Evolutionary conservation across 2,888 invertebrate species (phyloP), one percentile per base, ranked within the genome.

Genomic region (Lithophane ornitopus): DNA sequence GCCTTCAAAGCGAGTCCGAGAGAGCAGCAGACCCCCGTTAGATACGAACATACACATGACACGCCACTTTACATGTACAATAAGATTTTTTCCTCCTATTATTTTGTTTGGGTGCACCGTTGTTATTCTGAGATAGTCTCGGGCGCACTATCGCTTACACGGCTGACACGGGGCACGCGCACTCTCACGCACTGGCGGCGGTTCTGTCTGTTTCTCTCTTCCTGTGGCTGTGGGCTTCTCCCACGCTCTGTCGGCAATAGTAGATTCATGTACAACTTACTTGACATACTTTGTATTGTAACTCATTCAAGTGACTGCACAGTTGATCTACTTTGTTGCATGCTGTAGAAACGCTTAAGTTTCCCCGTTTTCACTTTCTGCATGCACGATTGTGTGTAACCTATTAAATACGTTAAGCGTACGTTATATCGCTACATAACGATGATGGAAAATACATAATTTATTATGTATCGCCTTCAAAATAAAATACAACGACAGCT

Each of bases 1-100:
- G 92, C 97, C 97, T 96, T 91, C 94, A 95, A 94, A 95, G 93
- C 96, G 97, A 94, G 97, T 97, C 97, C 93, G 94, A 97, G 97
- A 97, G 97, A 97, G 96, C 96, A 97, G 97, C 97, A 97, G 97
- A 97, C 95, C 96, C 94, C 96, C 96, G 96, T 96, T 95, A 95
- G 93, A 94, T 90, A 82, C 92, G 91, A 94, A 94, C 94, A 93
- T 92, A 96, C 95, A 95, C 95, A 91, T 90, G n/a, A 96, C 96
- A 95, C 95, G 93, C 94, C 95, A 95, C 96, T 94, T 93, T 93
- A 95, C 95, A 95, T 92, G 87, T 93, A 94, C 91, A 87, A 93
- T 93, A 92, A 94, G 91, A 92, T 88, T 92, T 93, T 89, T 91
- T 91, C 91, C 84, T 88, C 87, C 88, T 90, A 89, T 90, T 92